These are phyloP conservation scores for Thaleichthys pacificus DNA, from an alignment of 2,797 vertebrate genomes.

Conservation along the genomic window DNA sequence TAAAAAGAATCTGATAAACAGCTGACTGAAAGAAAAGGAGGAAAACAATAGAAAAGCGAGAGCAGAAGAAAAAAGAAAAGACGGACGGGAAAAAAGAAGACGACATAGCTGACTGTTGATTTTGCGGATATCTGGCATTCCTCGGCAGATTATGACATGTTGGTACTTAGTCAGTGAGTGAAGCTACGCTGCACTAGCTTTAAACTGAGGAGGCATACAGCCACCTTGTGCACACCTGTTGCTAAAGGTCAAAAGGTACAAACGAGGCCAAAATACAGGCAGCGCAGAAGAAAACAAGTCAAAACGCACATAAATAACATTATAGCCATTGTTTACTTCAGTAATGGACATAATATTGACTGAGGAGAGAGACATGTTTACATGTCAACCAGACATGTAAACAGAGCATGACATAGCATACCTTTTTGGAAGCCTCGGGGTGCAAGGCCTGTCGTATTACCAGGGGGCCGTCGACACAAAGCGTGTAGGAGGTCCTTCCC, in stretches of 20 bases:
- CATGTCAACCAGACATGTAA: no score
- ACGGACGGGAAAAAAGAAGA: not conserved
- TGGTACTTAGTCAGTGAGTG: conserved; percentile 13
- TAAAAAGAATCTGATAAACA: not conserved
- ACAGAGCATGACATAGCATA: conserved; percentile 45
- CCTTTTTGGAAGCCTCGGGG: conserved; percentile 95
- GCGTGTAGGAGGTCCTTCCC: conserved; percentile 83
- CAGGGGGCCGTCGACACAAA: conserved; percentile 88
- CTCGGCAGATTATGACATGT: conserved; percentile 28
- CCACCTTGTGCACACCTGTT: not conserved
- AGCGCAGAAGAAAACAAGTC: not conserved
- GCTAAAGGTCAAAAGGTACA: not conserved
- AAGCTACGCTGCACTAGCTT: not conserved
- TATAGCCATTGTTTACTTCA: not conserved
- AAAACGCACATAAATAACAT: not conserved
- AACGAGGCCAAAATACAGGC: not conserved
- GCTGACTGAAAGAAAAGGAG: not conserved
- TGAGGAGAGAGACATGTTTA: not conserved
- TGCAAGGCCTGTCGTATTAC: conserved; percentile 92
- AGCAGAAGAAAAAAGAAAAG: not conserved
- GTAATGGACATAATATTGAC: not conserved
- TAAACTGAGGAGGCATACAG: not conserved
- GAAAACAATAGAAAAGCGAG: not conserved
- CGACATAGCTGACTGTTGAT: not conserved
- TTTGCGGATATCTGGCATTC: conserved; percentile 19